A percentile compares a stretch with the other conserved stretches of the same genome.
phyloP scores from a whole-genome alignment of 2,888 invertebrate genomes.

The Sepiola atlantica region DNA sequence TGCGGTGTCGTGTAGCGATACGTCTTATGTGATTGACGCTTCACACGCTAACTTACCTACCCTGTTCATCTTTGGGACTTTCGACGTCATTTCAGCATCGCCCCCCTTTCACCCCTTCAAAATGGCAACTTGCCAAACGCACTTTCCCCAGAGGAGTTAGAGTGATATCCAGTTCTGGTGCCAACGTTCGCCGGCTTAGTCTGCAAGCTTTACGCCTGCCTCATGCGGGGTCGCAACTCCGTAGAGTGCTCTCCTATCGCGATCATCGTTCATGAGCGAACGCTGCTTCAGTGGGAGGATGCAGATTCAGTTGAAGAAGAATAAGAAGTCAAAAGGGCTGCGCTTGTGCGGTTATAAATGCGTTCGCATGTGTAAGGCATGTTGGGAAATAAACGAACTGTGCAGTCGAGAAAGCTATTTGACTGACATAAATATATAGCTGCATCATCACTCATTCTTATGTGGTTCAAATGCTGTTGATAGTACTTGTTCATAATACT shows the following conservation, averaged over 20 bases:
- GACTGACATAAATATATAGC: too few species aligned
- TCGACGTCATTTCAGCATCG: neutral
- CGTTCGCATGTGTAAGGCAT: too few species aligned
- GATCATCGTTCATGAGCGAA: neutral
- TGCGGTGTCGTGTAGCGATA: constrained; percentile 14
- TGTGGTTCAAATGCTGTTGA: too few species aligned
- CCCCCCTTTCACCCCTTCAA: neutral
- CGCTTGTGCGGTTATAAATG: neutral
- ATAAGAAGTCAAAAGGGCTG: neutral
- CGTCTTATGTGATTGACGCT: constrained; percentile 10
- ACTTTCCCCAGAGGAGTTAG: neutral
- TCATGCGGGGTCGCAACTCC: neutral
- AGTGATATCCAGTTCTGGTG: constrained; percentile 9
- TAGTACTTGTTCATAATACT: too few species aligned
- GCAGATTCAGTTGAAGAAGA: neutral
- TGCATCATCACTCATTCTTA: too few species aligned
- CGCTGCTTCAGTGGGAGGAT: neutral
- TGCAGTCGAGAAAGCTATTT: too few species aligned
- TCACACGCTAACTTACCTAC: neutral
- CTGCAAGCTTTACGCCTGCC: neutral
- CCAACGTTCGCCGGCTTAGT: neutral
- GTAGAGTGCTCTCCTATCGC: neutral
- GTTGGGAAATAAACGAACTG: too few species aligned
- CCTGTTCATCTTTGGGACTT: neutral
- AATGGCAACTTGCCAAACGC: neutral